Evolutionary conservation across 2,888 invertebrate species (phyloP).

Genomic region (Pyrgus malvae): DNA sequence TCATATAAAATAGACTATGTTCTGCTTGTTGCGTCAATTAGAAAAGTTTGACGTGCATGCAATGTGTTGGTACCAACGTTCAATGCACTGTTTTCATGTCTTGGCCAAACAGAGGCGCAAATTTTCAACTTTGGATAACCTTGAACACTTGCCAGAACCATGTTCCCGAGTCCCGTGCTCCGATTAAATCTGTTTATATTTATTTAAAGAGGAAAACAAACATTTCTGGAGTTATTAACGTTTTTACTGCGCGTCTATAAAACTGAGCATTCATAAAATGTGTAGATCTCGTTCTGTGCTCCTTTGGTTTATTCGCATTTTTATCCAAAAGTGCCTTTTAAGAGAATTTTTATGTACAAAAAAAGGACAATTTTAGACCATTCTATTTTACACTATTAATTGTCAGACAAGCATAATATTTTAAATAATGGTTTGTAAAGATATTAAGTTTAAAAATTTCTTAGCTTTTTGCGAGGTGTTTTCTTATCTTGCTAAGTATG

Average conservation of each 20-base stretch:
- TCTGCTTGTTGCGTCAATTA: conserved; percentile 53
- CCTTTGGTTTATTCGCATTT: no score
- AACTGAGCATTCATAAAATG: no score
- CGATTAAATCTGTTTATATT: conserved; percentile 51
- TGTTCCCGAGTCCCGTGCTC: conserved; percentile 55
- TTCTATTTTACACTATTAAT: no score
- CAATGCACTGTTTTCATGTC: conserved; percentile 55
- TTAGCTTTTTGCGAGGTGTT: no score
- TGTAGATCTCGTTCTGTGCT: no score
- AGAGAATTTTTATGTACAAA: no score
- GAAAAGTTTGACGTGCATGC: conserved; percentile 52
- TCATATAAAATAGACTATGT: conserved; percentile 11
- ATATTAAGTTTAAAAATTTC: no score
- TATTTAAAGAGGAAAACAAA: conserved; percentile 57
- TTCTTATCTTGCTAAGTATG: no score
- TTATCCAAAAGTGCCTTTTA: no score
- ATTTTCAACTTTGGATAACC: conserved; percentile 63
- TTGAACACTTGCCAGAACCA: conserved; percentile 75
- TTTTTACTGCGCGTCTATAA: conserved; percentile 7
- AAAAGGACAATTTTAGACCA: no score
- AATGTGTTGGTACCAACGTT: conserved; percentile 51
- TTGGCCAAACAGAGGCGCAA: conserved; percentile 75
- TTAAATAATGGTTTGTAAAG: no score
- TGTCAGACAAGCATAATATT: no score
- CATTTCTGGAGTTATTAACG: conserved; percentile 29